These are phyloP conservation scores for Branchipolynoe longqiensis DNA, from an alignment of 2,888 invertebrate species.

Conservation along the genomic window DNA sequence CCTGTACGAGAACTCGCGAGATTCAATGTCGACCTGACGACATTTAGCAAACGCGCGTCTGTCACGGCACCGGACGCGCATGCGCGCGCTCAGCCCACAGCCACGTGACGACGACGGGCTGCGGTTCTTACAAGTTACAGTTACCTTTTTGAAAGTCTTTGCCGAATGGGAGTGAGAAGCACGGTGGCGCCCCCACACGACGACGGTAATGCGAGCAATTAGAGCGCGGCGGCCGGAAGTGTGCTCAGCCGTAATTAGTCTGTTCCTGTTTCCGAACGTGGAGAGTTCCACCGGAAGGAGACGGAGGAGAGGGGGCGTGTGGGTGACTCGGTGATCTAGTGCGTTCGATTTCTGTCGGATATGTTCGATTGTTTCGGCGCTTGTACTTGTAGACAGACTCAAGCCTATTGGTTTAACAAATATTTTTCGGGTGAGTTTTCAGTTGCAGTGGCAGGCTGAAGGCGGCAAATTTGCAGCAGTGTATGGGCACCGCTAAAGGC, in stretches of 20 bases:
- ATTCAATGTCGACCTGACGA: not conserved
- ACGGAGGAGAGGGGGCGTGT: not conserved
- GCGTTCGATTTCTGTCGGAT: too few species aligned
- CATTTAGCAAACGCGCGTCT: not conserved
- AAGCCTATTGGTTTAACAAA: too few species aligned
- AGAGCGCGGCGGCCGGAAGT: slow-evolving; percentile 29
- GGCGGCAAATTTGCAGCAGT: too few species aligned
- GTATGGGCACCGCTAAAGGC: too few species aligned
- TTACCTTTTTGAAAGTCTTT: not conserved
- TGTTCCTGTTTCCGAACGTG: slow-evolving; percentile 11
- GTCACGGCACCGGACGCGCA: not conserved
- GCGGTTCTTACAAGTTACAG: too few species aligned
- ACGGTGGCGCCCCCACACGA: not conserved
- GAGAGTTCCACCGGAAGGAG: slow-evolving; percentile 41
- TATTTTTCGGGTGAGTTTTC: too few species aligned
- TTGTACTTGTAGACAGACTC: too few species aligned
- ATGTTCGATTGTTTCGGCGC: too few species aligned
- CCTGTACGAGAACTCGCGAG: too few species aligned
- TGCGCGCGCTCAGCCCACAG: too few species aligned
- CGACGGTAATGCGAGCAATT: slow-evolving; percentile 29
- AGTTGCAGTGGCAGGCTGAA: too few species aligned
- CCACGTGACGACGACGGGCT: too few species aligned
- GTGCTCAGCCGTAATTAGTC: slow-evolving; percentile 1
- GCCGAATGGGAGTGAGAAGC: not conserved
- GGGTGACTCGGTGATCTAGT: not conserved